These are phyloP conservation scores for Mactromeris polynyma DNA, from an alignment of 2,888 invertebrate genomes.

Conservation along the genomic window DNA sequence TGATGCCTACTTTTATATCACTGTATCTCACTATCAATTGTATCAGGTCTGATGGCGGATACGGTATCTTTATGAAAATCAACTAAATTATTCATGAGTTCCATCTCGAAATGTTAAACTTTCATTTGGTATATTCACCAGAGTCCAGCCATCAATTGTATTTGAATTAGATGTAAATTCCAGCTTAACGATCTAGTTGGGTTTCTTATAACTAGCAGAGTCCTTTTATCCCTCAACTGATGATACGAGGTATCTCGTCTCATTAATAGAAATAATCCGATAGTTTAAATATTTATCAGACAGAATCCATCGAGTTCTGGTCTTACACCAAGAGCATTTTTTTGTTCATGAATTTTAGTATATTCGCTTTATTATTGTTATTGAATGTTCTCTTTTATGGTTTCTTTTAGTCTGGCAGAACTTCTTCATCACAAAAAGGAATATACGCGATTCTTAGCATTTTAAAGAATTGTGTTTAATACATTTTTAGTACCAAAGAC, in stretches of 20 bases:
- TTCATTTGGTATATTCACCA: conserved; percentile 44
- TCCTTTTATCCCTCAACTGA: not conserved
- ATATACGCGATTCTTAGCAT: not conserved
- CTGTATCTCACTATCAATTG: conserved; percentile 19
- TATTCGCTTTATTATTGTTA: not conserved
- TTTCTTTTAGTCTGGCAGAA: not conserved
- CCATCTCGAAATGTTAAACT: conserved; percentile 48
- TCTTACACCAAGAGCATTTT: not conserved
- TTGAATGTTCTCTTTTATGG: not conserved
- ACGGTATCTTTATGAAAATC: conserved; percentile 59
- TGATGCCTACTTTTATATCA: not conserved
- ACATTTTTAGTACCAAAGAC: not conserved
- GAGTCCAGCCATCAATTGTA: conserved; percentile 54
- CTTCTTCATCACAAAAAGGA: not conserved
- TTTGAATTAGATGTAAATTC: conserved; percentile 58
- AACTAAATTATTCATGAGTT: conserved; percentile 67
- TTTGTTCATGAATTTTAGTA: not conserved
- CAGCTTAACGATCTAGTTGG: not conserved
- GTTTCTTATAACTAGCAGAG: not conserved
- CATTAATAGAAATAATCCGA: not conserved
- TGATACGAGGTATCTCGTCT: not conserved
- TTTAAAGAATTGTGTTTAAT: not conserved
- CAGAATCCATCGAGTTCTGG: not conserved
- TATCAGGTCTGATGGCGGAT: conserved; percentile 53
- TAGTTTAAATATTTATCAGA: not conserved